Percentiles rank a stretch among this genome's conserved stretches.
phyloP scores from a whole-genome alignment of 2,888 invertebrate species.

The Heliconius sara region DNA sequence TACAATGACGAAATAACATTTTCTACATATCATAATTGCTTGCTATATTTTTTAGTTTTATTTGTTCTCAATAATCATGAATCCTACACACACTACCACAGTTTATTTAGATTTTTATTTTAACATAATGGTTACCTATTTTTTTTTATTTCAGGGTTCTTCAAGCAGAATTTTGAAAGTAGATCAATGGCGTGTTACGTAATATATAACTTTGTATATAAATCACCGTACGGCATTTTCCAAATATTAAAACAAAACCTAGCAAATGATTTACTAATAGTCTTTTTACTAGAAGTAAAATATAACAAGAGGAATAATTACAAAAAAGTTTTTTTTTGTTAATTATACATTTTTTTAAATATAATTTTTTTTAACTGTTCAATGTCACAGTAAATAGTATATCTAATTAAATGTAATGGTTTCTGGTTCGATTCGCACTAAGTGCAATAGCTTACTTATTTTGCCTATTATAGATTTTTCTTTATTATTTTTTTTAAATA shows the following conservation, averaged over 20 bases:
- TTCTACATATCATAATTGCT: too few species aligned
- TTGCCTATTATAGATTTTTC: not conserved
- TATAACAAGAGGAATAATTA: not conserved
- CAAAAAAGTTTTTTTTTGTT: not conserved
- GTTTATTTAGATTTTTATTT: too few species aligned
- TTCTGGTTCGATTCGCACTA: too few species aligned
- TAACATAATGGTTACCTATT: too few species aligned
- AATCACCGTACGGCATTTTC: conserved; percentile 27
- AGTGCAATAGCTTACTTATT: not conserved
- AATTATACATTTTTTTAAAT: not conserved
- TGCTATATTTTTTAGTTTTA: too few species aligned
- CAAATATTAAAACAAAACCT: not conserved
- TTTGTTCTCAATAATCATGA: too few species aligned
- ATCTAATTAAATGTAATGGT: too few species aligned
- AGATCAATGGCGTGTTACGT: conserved; percentile 60
- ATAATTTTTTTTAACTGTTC: not conserved
- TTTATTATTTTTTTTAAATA: not conserved
- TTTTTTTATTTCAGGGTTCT: conserved; percentile 55
- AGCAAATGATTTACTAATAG: not conserved
- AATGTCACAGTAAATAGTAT: not conserved
- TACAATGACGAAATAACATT: too few species aligned
- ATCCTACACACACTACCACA: too few species aligned
- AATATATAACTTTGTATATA: conserved; percentile 52
- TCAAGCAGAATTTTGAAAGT: conserved; percentile 43
- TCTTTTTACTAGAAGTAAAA: not conserved